Conservation (phyloP, 2,797 vertebrate species). For the Pagetopsis macropterus region DNA sequence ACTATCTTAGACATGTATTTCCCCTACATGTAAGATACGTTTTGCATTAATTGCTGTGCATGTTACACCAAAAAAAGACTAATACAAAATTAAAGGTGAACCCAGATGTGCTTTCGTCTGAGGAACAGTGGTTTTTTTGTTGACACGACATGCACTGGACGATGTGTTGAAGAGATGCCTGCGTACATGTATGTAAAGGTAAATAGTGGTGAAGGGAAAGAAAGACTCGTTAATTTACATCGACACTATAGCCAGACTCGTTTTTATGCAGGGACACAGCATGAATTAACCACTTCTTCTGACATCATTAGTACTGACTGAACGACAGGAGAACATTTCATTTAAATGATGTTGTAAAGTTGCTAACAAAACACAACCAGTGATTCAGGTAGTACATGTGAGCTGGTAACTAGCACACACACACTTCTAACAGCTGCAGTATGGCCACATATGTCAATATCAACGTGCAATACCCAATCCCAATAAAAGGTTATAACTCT, state of each 20-base stretch:
- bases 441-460: background rate
- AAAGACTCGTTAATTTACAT: conserved; percentile 2
- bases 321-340: background rate
- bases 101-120: conserved; percentile 28
- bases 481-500: background rate
- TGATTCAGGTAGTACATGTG: background rate
- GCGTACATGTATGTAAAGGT: conserved; percentile 54
- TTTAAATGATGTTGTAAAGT: background rate
- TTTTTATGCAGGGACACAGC: background rate
- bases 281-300: background rate
- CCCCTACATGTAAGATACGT: background rate
- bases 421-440: background rate
- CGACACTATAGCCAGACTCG: background rate
- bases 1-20: background rate
- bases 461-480: background rate
- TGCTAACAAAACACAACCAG: background rate
- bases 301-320: background rate
- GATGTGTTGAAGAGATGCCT: conserved; percentile 53
- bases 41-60: conserved; percentile 7
- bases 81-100: conserved; percentile 11
- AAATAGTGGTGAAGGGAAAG: conserved; percentile 62
- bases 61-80: conserved; percentile 8
- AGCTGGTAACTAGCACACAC: background rate
- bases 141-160: conserved; percentile 65
- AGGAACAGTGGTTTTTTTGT: conserved; percentile 57